phyloP scores from a whole-genome alignment of 2,797 vertebrate genomes.

The Rhynchonycteris naso region DNA sequence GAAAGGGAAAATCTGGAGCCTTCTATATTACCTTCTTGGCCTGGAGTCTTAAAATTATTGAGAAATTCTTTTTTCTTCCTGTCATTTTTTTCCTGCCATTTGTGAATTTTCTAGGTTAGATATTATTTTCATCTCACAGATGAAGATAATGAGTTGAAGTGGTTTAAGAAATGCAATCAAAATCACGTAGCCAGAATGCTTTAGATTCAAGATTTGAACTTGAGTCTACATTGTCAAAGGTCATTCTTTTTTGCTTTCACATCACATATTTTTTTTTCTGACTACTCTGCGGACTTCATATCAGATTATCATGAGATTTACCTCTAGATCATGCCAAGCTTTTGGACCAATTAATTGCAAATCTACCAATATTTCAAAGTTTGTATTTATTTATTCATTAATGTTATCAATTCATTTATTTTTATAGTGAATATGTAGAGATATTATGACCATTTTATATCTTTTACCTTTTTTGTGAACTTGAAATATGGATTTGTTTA shows the following conservation, averaged over 20 bases:
- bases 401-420: background rate
- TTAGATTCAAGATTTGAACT: background rate
- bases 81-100: background rate
- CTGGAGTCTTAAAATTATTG: background rate
- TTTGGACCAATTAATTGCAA: background rate
- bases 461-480: slow-evolving; percentile 4
- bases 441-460: background rate
- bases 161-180: background rate
- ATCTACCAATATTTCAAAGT: slow-evolving; percentile 1
- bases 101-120: background rate
- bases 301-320: background rate
- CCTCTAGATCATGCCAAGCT: background rate
- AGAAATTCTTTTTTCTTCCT: background rate
- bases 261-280: slow-evolving; percentile 1
- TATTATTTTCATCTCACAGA: background rate
- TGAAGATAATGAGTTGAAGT: background rate
- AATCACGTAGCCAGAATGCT: background rate
- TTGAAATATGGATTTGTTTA: background rate
- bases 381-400: background rate
- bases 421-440: background rate
- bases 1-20: background rate
- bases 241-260: background rate
- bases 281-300: background rate
- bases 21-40: background rate
- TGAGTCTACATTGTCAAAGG: background rate